Base-by-base conservation (phyloP, 2,797 vertebrate species). In the Agapornis canus region DNA sequence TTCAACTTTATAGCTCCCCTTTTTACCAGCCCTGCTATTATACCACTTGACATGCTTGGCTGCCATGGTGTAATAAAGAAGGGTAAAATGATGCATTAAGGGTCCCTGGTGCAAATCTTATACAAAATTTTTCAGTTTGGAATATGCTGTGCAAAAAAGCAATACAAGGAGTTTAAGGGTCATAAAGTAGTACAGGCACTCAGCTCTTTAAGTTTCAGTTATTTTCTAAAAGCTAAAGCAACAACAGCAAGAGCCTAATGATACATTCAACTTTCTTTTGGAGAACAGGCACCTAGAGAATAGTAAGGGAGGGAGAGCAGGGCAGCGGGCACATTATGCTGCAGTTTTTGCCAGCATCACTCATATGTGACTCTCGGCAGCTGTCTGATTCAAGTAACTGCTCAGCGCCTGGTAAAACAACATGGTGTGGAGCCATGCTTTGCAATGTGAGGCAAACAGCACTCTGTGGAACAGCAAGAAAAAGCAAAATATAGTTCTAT, bases 361-460 rank as follows among this genome's bases (percentile, higher is more conserved):
- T 95, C 76, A 56, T 11, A 95, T 66, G 69, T 88, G 90, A 89
- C 68, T 78, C 61, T 70, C 23, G 0, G 86, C 61, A 94, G 71
- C 85, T 90, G 87, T 84, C 71, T 90, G 63, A 91, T 86, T 69
- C 65, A 63, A 95, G 89, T 64, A 90, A 84, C 90, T 94, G 92
- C 90, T 81, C 80, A 89, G 86, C 63, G 78, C 83, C 92, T 40
- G 52, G 73, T 79, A 85, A 83, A 91, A 83, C 57, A 78, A 88
- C 77, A 92, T 22, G 31, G 51, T 19, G 93, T 43, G 86, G 94
- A 82, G 95, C 75, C 52, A 93, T 43, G 89, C 87, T 82, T 88
- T 82, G 63, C 69, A 71, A 47, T 2, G 14, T 70, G 79, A 86
- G 79, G 91, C 65, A 93, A 90, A 89, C 35, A 1, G 45, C n/a